These are phyloP conservation scores for Pterois miles DNA, from an alignment of 2,797 vertebrate species.

Conservation along the genomic window DNA sequence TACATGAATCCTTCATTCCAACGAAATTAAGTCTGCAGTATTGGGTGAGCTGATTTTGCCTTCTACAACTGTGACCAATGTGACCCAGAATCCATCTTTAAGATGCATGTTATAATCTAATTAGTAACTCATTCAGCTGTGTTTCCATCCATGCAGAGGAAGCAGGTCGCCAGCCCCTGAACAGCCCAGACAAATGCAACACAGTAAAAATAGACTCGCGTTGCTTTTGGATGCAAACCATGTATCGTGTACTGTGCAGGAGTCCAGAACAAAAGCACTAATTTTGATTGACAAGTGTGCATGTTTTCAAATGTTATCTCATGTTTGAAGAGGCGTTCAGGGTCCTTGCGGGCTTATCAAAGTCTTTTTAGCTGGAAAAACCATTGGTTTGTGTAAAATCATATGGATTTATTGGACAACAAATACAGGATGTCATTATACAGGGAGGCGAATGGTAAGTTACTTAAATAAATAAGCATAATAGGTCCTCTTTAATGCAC, in stretches of 20 bases:
- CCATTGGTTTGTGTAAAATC: neutral
- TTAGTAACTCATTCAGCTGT: constrained; percentile 42
- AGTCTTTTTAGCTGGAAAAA: neutral
- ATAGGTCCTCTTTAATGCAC: no score
- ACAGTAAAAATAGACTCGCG: constrained; percentile 2
- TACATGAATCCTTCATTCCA: neutral
- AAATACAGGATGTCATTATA: neutral
- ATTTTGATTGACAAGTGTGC: constrained; percentile 11
- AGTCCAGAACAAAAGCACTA: constrained; percentile 9
- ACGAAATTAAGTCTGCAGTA: neutral
- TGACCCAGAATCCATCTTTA: constrained; percentile 60
- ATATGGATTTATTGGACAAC: neutral
- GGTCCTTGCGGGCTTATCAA: neutral
- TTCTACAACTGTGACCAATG: constrained; percentile 47
- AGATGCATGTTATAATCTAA: constrained; percentile 45
- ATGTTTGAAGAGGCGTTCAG: constrained; percentile 1
- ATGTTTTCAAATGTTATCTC: neutral
- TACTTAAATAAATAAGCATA: neutral
- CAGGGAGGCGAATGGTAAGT: neutral
- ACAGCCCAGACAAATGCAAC: constrained; percentile 9
- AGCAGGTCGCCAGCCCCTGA: constrained; percentile 44
- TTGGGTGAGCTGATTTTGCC: constrained; percentile 4
- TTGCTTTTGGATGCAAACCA: constrained; percentile 7
- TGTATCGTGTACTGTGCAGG: neutral
- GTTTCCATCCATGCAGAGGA: constrained; percentile 51